Base-by-base conservation (phyloP, 2,888 invertebrate species). In the Eurytoma adleriae region DNA sequence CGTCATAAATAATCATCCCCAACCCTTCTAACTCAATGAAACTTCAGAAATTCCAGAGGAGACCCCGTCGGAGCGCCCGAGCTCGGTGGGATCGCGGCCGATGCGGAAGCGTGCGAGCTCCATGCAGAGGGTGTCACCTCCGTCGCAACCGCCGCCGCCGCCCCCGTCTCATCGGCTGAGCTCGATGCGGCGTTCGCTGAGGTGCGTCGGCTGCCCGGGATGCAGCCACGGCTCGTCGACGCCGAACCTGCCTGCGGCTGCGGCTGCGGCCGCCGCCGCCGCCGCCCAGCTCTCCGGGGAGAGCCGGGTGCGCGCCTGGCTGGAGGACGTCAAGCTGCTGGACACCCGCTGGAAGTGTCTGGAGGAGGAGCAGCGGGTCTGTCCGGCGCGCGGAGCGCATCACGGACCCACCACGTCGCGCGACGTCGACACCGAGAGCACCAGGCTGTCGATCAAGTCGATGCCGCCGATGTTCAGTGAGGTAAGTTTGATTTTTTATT, bases 1-100 rank as follows among this genome's bases (percentile, higher is more conserved):
- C n/a, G n/a, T n/a, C n/a, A n/a, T n/a, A n/a, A n/a, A 24, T 0
- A 13, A 0, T 59, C 50, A 3, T 54, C n/a, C n/a, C n/a, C n/a
- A n/a, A n/a, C n/a, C n/a, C n/a, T n/a, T n/a, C n/a, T n/a, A n/a
- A n/a, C n/a, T n/a, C n/a, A n/a, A n/a, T n/a, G n/a, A n/a, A n/a
- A 2, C 27, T 52, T 2, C 79, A 90, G 90, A 95, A 86, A 97
- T 97, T 86, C 96, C 96, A 0, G 97, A 97, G 91, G 97, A 96
- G 91, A 67, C 64, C 4, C 52, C 75, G 0, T 68, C 69, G 5
- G 76, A 76, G 10, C 71, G 81, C 2, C 67, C 16, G 12, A 75
- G 62, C 59, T 16, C 18, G n/a, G 16, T 13, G 16, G 67, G 40
- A 18, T 5, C 40, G 10, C n/a, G 1, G 12, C 27, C n/a, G n/a